phyloP scores from a whole-genome alignment of 2,113 vertebrate species.

The Gymnarchus niloticus region DNA sequence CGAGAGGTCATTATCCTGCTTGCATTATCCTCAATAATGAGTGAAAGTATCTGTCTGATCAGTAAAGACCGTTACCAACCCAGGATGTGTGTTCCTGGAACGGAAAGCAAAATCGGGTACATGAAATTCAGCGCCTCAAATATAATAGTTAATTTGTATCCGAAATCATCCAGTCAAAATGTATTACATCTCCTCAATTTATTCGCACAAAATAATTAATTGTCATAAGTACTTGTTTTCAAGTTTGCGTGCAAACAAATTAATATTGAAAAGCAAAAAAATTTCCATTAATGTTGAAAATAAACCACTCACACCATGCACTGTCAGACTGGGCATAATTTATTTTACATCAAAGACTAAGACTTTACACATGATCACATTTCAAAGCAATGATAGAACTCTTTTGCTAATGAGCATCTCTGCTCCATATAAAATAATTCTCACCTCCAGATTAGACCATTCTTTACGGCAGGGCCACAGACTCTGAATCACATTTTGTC shows the following conservation, averaged over 20 bases:
- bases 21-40: background rate
- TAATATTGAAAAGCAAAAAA: background rate
- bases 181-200: background rate
- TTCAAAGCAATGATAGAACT: background rate
- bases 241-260: background rate
- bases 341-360: background rate
- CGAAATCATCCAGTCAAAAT: background rate
- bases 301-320: background rate
- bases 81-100: slow-evolving; percentile 37
- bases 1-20: background rate
- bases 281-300: background rate
- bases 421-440: background rate
- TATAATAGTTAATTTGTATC: background rate
- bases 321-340: background rate
- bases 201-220: background rate
- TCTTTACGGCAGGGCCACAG: background rate
- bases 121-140: background rate
- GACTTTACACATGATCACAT: background rate
- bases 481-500: background rate
- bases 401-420: background rate
- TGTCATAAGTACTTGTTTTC: background rate
- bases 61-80: no score
- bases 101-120: background rate
- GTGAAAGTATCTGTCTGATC: background rate
- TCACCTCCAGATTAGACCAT: background rate